Evolutionary conservation across 2,797 vertebrate species (phyloP).

Genomic region (Crocodylus rhombifer): DNA sequence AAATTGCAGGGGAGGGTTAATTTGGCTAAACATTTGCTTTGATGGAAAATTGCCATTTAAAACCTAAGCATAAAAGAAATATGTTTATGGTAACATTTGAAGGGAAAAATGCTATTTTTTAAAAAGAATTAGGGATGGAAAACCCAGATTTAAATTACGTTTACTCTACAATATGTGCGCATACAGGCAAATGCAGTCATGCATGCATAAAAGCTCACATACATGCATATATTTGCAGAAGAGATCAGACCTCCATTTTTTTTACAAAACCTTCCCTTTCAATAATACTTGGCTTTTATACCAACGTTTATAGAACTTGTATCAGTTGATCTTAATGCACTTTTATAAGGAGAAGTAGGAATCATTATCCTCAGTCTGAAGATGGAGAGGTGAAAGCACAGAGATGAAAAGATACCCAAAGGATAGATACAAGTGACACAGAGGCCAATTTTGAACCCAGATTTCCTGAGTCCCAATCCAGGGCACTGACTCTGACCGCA

Average conservation of each 20-base stretch:
- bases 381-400: not conserved
- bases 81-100: rapidly evolving
- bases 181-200: no score
- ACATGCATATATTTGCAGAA: rapidly evolving
- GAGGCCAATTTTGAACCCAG: not conserved
- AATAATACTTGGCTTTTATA: no score
- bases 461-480: not conserved
- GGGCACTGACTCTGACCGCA: not conserved
- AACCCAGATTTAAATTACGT: not conserved
- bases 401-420: not conserved
- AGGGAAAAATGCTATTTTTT: not conserved
- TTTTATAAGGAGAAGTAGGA: rapidly evolving
- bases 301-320: no score
- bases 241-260: not conserved
- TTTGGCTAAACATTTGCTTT: not conserved
- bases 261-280: no score
- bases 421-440: not conserved
- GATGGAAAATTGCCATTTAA: not conserved
- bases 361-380: not conserved
- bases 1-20: not conserved
- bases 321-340: no score
- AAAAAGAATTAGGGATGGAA: not conserved
- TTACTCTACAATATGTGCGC: rapidly evolving
- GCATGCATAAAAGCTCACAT: rapidly evolving
- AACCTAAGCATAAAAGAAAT: not conserved